Conservation (phyloP, 2,113 vertebrate genomes). For the Hassar affinis region DNA sequence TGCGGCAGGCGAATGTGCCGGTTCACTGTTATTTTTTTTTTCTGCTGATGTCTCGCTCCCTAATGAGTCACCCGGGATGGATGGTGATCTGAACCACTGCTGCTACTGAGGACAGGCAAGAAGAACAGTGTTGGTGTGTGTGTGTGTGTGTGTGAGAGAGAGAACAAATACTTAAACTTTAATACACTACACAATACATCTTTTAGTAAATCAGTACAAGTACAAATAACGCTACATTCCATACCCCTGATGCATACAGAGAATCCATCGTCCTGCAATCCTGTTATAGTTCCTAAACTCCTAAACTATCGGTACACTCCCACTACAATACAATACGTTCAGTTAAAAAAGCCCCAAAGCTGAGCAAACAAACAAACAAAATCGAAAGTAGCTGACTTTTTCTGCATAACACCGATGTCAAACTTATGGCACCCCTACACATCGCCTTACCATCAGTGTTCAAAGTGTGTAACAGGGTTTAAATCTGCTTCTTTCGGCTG, state of each 20-base stretch:
- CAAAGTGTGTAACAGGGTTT: no score
- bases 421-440: neutral
- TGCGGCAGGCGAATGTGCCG: slow-evolving; percentile 57
- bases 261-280: neutral
- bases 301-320: neutral
- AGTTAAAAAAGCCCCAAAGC: no score
- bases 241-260: neutral
- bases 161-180: slow-evolving; percentile 23
- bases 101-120: slow-evolving; percentile 29
- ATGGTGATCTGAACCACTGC: slow-evolving; percentile 28
- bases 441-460: no score
- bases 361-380: neutral
- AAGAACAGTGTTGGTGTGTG: slow-evolving; percentile 22
- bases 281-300: no score
- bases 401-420: neutral
- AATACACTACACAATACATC: slow-evolving; percentile 21
- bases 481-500: no score
- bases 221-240: slow-evolving; percentile 6
- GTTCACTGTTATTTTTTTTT: slow-evolving; percentile 64
- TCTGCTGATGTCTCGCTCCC: slow-evolving; percentile 61
- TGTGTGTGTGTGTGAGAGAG: neutral
- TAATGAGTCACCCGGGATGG: slow-evolving; percentile 73
- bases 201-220: slow-evolving; percentile 17
- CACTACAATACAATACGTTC: no score
- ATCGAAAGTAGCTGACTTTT: neutral